These are phyloP conservation scores for Pseudopodoces humilis DNA, from an alignment of 2,113 vertebrate species.

Conservation along the genomic window DNA sequence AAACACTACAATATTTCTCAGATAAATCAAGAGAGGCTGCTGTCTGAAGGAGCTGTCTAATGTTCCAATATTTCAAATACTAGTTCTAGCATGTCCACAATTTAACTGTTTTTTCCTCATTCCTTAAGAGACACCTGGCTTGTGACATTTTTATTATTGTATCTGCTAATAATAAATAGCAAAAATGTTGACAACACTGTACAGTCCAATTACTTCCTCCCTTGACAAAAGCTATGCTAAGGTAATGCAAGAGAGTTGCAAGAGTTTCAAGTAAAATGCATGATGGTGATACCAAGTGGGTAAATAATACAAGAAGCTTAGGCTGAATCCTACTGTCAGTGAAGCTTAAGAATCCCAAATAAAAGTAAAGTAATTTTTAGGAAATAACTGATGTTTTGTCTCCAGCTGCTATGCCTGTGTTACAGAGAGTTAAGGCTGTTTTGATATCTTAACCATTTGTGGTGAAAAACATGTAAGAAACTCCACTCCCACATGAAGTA, in stretches of 20 bases:
- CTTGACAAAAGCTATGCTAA: background rate
- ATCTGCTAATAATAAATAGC: background rate
- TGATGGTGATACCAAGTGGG: background rate
- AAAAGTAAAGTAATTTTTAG: background rate
- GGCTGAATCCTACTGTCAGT: background rate
- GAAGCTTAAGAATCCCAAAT: background rate
- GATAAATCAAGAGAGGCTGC: background rate
- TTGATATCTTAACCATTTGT: background rate
- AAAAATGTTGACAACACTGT: background rate
- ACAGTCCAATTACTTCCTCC: background rate
- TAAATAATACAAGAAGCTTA: background rate
- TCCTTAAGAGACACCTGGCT: background rate
- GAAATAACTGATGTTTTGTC: background rate
- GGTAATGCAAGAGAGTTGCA: background rate
- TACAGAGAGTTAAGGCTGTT: background rate
- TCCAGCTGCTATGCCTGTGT: background rate
- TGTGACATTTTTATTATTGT: background rate
- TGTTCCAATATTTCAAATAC: background rate
- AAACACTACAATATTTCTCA: background rate
- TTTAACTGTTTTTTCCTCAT: background rate
- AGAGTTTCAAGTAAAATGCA: background rate
- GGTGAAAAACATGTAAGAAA: background rate
- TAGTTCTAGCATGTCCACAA: background rate
- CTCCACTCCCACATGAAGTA: background rate
- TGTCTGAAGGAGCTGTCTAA: background rate